Conservation (phyloP, 2,797 vertebrate genomes). For the Periparus ater region DNA sequence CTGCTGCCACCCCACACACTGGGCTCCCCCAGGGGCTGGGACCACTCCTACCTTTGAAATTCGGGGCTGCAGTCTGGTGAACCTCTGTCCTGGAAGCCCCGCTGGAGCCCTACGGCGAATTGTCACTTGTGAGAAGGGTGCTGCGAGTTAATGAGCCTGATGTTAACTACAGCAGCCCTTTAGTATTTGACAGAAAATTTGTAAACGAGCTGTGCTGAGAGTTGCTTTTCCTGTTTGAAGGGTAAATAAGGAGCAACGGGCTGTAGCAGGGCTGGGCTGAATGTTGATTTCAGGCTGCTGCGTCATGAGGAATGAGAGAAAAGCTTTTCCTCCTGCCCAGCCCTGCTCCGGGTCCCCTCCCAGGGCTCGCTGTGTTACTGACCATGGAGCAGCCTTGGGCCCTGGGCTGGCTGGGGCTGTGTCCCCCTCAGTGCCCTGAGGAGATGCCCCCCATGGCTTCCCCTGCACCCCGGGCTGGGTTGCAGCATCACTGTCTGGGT, state of each 20-base stretch:
- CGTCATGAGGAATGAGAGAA: not conserved
- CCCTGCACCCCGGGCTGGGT: not conserved
- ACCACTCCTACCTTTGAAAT: not conserved
- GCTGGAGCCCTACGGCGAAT: not conserved
- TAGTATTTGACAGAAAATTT: not conserved
- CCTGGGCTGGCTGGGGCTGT: not conserved
- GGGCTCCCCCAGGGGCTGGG: not conserved
- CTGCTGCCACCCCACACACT: rapidly evolving
- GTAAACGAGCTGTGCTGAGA: not conserved
- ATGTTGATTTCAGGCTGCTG: not conserved
- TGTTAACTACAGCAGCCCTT: not conserved
- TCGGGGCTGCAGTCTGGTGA: not conserved
- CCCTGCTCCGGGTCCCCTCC: not conserved
- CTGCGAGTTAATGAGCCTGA: not conserved
- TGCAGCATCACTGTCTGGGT: rapidly evolving
- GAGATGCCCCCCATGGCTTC: not conserved
- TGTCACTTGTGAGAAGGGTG: not conserved
- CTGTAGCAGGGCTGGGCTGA: constrained; percentile 16
- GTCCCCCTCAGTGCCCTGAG: too few relatives aligned
- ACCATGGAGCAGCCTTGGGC: rapidly evolving
- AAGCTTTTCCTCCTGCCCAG: not conserved
- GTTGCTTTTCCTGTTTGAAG: constrained; percentile 29
- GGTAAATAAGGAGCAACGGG: not conserved
- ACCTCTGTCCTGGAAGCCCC: not conserved
- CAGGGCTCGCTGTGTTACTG: not conserved